Conservation (phyloP, 2,888 invertebrate species). For the Serripes groenlandicus region DNA sequence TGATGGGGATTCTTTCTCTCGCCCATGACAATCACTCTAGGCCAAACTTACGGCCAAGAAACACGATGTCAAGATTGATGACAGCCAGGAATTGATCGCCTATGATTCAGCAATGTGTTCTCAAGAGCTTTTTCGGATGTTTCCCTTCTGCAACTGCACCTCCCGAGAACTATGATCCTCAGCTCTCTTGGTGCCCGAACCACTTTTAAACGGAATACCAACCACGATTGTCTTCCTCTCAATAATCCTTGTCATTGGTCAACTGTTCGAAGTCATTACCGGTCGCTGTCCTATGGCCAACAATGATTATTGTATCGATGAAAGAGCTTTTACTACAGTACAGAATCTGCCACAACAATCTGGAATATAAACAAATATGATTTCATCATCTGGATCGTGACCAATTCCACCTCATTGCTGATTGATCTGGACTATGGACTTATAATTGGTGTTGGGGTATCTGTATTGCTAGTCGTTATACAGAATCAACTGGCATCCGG, state of each 20-base stretch:
- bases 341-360: constrained; percentile 89
- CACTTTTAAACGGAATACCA: constrained; percentile 73
- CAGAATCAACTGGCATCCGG: constrained; percentile 68
- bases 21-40: too few relatives aligned
- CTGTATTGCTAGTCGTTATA: constrained; percentile 71
- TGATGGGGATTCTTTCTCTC: constrained; percentile 75
- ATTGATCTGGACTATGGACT: constrained; percentile 79
- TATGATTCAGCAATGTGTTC: constrained; percentile 83
- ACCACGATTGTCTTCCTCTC: constrained; percentile 78
- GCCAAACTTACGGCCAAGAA: constrained; percentile 84
- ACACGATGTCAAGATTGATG: constrained; percentile 82
- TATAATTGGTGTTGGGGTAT: constrained; percentile 74
- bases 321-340: constrained; percentile 89
- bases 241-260: constrained; percentile 79
- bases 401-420: constrained; percentile 71
- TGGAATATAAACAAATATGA: constrained; percentile 93
- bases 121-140: constrained; percentile 85
- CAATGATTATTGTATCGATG: constrained; percentile 86
- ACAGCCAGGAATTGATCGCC: constrained; percentile 86
- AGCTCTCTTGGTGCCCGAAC: constrained; percentile 79
- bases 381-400: constrained; percentile 87
- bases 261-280: constrained; percentile 81
- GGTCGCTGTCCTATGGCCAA: constrained; percentile 84
- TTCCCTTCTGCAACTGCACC: constrained; percentile 85
- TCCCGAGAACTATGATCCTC: constrained; percentile 78